Base-by-base conservation (phyloP, 2,797 vertebrate genomes). In the Columba guinea region DNA sequence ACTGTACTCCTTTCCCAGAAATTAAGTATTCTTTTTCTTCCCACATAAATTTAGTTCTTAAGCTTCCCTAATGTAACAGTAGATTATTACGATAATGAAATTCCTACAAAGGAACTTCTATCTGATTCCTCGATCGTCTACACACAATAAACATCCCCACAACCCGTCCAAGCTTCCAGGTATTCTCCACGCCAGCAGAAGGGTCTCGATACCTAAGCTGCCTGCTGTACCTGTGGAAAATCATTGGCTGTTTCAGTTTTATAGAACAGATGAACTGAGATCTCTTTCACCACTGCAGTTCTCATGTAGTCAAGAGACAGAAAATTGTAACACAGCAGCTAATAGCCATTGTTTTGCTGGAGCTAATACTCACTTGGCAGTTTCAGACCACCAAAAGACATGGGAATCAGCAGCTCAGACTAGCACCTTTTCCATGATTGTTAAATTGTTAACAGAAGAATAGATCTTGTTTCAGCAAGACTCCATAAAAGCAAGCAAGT, bases 371-470 rank as follows among this genome's bases (percentile, higher is more conserved):
- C 56, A 41, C 75, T 56, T 21, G 75, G 51, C 84, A 63, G 80
- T 52, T 53, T 84, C 48, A 63, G 64, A 70, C 44, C 91, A 91
- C 52, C 70, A 70, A 70, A 88, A 93, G 55, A 73, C 24, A 35
- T 2, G 18, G 65, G 78, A 60, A 48, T 86, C 60, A 90, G 75
- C 77, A 93, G 62, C 76, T 91, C 76, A 81, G 81, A 88, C 41
- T 80, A 96, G 85, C 93, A 96, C 94, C 91, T 70, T 94, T 85
- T 84, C 77, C 51, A 22, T 10, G 75, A 87, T 30, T 85, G 68
- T 64, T 56, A 69, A 91, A 32, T 73, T 0, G 0, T 79, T 82
- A 94, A 78, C 62, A 91, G 90, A 90, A 94, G 52, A 93, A 82
- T 0, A 73, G 56, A 92, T 63, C 35, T 70, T 74, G 51, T 93